These are phyloP conservation scores for Lepilemur septentrionalis DNA, from an alignment of 2,797 vertebrate genomes.

Conservation along the genomic window DNA sequence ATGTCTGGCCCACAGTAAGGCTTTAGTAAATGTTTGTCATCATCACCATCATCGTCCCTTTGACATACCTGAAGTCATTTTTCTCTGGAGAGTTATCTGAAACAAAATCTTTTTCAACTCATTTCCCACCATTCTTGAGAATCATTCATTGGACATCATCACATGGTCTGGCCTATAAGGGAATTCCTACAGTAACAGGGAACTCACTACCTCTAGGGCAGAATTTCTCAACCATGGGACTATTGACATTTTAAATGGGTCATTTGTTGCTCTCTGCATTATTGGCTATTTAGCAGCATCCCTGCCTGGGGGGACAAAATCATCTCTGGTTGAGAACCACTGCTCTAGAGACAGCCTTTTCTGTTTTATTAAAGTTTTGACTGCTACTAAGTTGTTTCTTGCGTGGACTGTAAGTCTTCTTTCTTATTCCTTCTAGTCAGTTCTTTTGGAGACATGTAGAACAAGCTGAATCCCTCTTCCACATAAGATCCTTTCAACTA, in stretches of 20 bases:
- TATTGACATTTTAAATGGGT: background rate
- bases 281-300: background rate
- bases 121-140: background rate
- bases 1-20: background rate
- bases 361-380: background rate
- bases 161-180: background rate
- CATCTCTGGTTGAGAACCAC: background rate
- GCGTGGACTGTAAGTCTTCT: background rate
- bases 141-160: background rate
- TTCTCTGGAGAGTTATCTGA: background rate
- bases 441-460: background rate
- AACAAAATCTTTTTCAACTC: background rate
- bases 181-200: background rate
- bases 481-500: background rate
- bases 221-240: background rate
- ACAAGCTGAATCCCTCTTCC: background rate
- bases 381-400: background rate
- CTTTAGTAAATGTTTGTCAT: background rate
- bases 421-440: background rate
- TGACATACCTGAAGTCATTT: background rate
- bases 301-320: background rate
- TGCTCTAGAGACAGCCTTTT: background rate
- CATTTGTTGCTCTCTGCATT: background rate
- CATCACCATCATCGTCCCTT: background rate
- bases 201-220: background rate